These are phyloP conservation scores for Mobula birostris DNA, from an alignment of 2,113 vertebrate genomes.

Conservation along the genomic window DNA sequence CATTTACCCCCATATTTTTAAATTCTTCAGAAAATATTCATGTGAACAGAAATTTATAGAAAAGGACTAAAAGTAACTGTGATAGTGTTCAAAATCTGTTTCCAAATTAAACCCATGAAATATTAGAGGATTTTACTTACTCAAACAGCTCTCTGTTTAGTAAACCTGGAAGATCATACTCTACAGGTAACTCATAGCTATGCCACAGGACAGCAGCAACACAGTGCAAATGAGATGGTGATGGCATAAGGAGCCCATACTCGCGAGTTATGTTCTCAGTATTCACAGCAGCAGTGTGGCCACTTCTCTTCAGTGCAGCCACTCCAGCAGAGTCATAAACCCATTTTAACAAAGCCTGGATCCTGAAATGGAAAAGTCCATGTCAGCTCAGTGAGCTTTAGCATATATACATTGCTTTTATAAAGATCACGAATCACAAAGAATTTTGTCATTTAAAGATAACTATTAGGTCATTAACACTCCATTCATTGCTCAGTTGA, in stretches of 20 bases:
- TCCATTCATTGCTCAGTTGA: neutral
- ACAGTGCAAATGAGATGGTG: conserved; percentile 92
- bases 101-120: neutral
- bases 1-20: too few species aligned
- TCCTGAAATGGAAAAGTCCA: conserved; percentile 56
- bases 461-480: neutral
- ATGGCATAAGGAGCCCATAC: conserved; percentile 94
- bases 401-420: neutral
- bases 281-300: conserved; percentile 62
- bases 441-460: neutral
- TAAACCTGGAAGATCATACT: conserved; percentile 87
- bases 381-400: neutral
- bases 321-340: conserved; percentile 89
- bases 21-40: neutral
- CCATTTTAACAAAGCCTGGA: conserved; percentile 94
- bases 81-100: neutral
- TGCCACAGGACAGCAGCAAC: conserved; percentile 95
- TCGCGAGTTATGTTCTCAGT: conserved; percentile 69
- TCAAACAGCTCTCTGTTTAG: conserved; percentile 89
- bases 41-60: neutral
- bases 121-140: conserved; percentile 61
- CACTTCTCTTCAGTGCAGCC: conserved; percentile 77
- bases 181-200: conserved; percentile 89
- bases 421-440: neutral
- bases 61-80: neutral